These are phyloP conservation scores for Nasonia longicornis DNA, from an alignment of 1,140 invertebrate genomes.

Conservation along the genomic window DNA sequence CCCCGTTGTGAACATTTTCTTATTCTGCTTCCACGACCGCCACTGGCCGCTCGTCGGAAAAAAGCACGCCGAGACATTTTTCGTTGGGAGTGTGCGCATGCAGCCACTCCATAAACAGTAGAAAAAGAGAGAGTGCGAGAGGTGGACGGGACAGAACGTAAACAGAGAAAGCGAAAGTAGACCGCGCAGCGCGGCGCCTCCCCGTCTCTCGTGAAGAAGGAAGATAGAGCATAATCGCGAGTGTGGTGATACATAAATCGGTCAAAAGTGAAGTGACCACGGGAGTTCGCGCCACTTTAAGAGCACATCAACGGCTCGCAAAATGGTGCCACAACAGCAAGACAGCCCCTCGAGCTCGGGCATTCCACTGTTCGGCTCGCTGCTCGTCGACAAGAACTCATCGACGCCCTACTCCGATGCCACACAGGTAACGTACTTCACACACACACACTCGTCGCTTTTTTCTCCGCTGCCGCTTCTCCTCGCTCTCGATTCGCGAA, in stretches of 20 bases:
- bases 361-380: constrained; percentile 82
- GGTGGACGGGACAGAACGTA: not conserved
- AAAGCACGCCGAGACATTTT: no score
- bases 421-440: constrained; percentile 80
- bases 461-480: no score
- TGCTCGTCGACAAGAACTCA: constrained; percentile 89
- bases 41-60: no score
- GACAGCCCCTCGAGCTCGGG: constrained; percentile 69
- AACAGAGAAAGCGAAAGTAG: constrained; percentile 38
- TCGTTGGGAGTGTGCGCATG: not conserved
- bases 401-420: constrained; percentile 95
- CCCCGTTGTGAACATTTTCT: not conserved
- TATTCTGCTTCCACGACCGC: not conserved
- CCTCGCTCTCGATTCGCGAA: no score
- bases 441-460: no score
- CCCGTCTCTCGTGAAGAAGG: not conserved
- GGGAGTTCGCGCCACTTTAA: constrained; percentile 41
- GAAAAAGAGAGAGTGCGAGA: not conserved
- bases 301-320: constrained; percentile 36
- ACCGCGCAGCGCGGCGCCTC: not conserved
- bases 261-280: constrained; percentile 55
- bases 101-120: not conserved
- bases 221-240: constrained; percentile 37
- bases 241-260: constrained; percentile 53
- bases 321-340: constrained; percentile 75